A percentile compares a stretch with the other conserved stretches of the same genome.
phyloP scores from a whole-genome alignment of 2,888 invertebrate genomes.

The Agrotis puta region DNA sequence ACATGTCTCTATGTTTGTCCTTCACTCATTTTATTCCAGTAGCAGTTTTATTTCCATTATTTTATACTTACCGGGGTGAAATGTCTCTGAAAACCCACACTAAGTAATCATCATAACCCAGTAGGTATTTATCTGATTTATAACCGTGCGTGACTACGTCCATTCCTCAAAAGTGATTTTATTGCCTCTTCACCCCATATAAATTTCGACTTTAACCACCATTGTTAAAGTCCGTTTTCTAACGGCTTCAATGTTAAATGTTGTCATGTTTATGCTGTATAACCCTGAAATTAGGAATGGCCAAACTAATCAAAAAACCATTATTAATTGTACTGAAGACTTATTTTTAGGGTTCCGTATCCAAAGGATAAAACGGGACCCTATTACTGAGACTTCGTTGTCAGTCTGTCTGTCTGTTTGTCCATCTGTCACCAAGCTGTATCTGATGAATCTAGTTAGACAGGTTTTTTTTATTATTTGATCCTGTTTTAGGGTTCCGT shows the following conservation, averaged over 20 bases:
- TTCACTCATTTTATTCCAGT: constrained; percentile 27
- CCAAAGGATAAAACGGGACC: no score
- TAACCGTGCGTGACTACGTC: constrained; percentile 83
- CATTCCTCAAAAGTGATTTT: constrained; percentile 87
- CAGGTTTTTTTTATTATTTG: no score
- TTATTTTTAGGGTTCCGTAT: constrained; percentile 48
- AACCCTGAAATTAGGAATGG: constrained; percentile 85
- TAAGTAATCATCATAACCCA: constrained; percentile 76
- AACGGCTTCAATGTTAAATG: constrained; percentile 66
- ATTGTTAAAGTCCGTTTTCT: constrained; percentile 73
- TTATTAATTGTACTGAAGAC: constrained; percentile 76
- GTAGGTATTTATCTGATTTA: constrained; percentile 86
- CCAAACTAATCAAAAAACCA: constrained; percentile 85
- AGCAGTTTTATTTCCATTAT: constrained; percentile 18
- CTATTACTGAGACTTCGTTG: no score
- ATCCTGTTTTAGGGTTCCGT: no score
- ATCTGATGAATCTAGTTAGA: no score
- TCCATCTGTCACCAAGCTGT: no score
- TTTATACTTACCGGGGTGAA: constrained; percentile 42
- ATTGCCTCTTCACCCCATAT: constrained; percentile 74
- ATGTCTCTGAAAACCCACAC: constrained; percentile 61
- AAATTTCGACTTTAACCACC: constrained; percentile 74
- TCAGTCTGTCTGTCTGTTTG: no score
- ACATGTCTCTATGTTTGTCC: constrained; percentile 8
- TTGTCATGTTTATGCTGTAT: constrained; percentile 85